Conservation (phyloP, 2,888 invertebrate species). For the Eupithecia vulgata region DNA sequence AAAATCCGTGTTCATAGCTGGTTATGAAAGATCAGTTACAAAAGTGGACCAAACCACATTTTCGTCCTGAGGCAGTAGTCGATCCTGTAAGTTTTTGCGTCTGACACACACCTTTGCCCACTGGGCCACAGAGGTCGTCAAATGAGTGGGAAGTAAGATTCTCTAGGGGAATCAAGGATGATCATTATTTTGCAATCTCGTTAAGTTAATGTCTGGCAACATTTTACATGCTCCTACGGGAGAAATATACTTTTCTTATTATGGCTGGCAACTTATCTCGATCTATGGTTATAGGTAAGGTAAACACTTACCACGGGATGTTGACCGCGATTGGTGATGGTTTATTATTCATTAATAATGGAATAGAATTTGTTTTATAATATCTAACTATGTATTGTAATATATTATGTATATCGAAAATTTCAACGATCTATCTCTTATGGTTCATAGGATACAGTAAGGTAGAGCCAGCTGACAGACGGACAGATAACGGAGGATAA, state of each 20-base stretch:
- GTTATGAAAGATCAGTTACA: too few species aligned
- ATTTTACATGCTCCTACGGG: conserved; percentile 10
- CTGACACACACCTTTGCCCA: neutral
- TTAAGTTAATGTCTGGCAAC: conserved; percentile 6
- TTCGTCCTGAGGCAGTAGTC: neutral
- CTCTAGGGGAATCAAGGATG: conserved; percentile 6
- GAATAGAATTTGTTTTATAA: too few species aligned
- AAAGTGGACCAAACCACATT: too few species aligned
- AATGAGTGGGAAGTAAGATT: neutral
- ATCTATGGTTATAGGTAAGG: neutral
- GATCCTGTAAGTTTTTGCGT: neutral
- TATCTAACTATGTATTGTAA: too few species aligned
- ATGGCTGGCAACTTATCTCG: neutral
- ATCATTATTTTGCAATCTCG: conserved; percentile 12
- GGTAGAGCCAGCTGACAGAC: too few species aligned
- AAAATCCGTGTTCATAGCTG: too few species aligned
- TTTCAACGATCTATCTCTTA: too few species aligned
- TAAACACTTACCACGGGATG: neutral
- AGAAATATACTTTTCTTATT: conserved; percentile 10
- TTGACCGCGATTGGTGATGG: neutral
- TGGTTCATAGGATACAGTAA: too few species aligned
- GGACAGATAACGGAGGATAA: too few species aligned
- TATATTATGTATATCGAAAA: too few species aligned
- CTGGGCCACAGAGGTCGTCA: neutral
- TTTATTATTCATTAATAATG: too few species aligned